Evolutionary conservation across 1,140 invertebrate species (phyloP), one percentile per base, ranked within the genome.

Genomic region (Acarapis woodi): DNA sequence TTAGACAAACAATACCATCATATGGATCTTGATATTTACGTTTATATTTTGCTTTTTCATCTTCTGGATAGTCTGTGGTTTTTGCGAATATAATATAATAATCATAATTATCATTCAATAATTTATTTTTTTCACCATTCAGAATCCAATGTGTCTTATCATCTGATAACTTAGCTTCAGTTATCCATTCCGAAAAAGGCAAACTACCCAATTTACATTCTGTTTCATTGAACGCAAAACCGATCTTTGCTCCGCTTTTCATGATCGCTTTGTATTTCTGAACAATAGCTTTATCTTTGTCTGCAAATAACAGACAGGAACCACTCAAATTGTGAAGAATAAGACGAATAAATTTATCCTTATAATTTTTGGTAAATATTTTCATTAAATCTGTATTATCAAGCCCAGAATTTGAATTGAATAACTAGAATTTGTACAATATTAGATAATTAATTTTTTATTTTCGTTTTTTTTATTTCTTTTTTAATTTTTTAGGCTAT

Each of bases 51-150:
- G 25, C 10, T n/a, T 25, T 22, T 24, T 35, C 28, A 3, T 34
- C 20, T 25, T 44, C 43, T 5, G 32, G 8, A 21, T 37, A 39
- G 18, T 39, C 34, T 2, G 16, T 14, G 8, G 40, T 35, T 33
- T 20, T 19, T 19, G n/a, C 22, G 25, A 44, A 43, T 9, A 44
- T 23, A 4, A 43, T 2, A 37, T 42, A 44, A 30, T 42, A 37
- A 26, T 37, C 35, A 26, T 42, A 39, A 30, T 35, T 15, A 16
- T 30, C 37, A n/a, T 42, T 26, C 4, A 42, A 15, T 10, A 44
- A 39, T 4, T 29, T 15, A 25, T 24, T 28, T 20, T 44, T 44
- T 33, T 19, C n/a, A 15, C 43, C 43, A 4, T 10, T 22, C 9
- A 44, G 21, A n/a, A 43, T 16, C 40, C 40, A 44, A 3, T 8